Base-by-base conservation (phyloP, 1,140 invertebrate species). In the Xylocopa sonorina region DNA sequence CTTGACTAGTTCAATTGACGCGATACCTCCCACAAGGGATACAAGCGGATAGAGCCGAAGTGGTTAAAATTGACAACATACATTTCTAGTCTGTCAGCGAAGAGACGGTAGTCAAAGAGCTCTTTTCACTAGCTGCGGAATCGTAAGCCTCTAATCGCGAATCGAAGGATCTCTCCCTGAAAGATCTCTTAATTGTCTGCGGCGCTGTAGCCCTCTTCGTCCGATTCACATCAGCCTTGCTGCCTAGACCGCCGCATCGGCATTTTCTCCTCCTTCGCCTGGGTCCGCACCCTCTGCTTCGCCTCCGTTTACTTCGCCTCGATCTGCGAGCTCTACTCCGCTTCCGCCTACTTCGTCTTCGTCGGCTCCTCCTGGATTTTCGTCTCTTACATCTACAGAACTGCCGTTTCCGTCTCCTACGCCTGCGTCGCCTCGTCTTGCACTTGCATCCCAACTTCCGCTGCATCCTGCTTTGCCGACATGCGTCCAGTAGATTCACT, bases 401-500 rank as follows among this genome's bases (percentile, higher is more conserved):
- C 14, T 0, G 60, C 27, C 21, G 46, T 14, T 18, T 43, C 2
- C 50, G 41, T 3, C 29, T 66, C 6, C 67, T 32, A 0, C 60
- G 62, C 6, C 27, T 63, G 6, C 69, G 57, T 12, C 72, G 55
- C 27, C 69, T 66, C 46, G 41, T 72, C 48, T 77, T 66, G 4
- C 38, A 75, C 12, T 73, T 83, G 57, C 77, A 81, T 16, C 50
- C 58, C 24, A 29, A 34, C 53, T 66, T 68, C 41, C n/a, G 34
- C 48, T 81, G 48, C 46, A 81, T 58, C 53, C 60, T 72, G 32
- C 53, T 50, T 43, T 60, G 78, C 16, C 86, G 85, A 0, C 74
- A 77, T 0, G 78, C 18, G 48, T 89, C 83, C 14, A 90, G 10
- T 6, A 90, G 53, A 27, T 79, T 86, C 0, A 90, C 58, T 34